Evolutionary conservation across 2,113 vertebrate species (phyloP).

Genomic region (Poeciliopsis occidentalis): DNA sequence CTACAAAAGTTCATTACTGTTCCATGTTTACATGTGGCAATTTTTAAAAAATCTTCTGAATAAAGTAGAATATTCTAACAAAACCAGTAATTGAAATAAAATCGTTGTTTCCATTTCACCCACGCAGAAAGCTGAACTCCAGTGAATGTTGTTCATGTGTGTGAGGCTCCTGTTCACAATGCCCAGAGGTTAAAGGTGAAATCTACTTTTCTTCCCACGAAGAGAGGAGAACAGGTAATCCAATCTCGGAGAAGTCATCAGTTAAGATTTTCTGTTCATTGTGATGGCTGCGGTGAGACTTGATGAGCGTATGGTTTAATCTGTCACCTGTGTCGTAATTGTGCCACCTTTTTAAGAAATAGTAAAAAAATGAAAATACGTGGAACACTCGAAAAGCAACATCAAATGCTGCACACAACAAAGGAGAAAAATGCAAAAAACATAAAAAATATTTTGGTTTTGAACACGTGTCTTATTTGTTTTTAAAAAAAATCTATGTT

Average conservation of each 20-base stretch:
- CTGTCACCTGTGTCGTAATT: constrained; percentile 57
- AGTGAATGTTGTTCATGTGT: constrained; percentile 2
- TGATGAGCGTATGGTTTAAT: constrained; percentile 47
- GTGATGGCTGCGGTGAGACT: constrained; percentile 58
- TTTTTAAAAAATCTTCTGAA: neutral
- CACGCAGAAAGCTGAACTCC: constrained; percentile 22
- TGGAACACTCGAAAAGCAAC: constrained; percentile 25
- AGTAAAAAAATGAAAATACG: constrained; percentile 20
- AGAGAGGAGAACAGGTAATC: constrained; percentile 57
- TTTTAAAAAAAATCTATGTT: no score
- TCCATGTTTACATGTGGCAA: neutral
- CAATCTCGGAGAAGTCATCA: constrained; percentile 72
- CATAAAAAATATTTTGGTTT: neutral
- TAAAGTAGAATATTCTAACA: neutral
- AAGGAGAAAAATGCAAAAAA: constrained; percentile 9
- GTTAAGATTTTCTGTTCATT: constrained; percentile 61
- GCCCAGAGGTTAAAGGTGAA: constrained; percentile 62
- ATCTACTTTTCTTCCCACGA: constrained; percentile 48
- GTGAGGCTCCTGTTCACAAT: constrained; percentile 52
- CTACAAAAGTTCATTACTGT: neutral
- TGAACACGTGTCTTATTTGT: neutral
- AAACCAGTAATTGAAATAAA: neutral
- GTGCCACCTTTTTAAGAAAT: constrained; percentile 32
- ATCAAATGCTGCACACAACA: constrained; percentile 32
- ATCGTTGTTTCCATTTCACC: neutral